Evolutionary conservation across 2,888 invertebrate species (phyloP), one percentile per base, ranked within the genome.

Genomic region (Carabus problematicus): DNA sequence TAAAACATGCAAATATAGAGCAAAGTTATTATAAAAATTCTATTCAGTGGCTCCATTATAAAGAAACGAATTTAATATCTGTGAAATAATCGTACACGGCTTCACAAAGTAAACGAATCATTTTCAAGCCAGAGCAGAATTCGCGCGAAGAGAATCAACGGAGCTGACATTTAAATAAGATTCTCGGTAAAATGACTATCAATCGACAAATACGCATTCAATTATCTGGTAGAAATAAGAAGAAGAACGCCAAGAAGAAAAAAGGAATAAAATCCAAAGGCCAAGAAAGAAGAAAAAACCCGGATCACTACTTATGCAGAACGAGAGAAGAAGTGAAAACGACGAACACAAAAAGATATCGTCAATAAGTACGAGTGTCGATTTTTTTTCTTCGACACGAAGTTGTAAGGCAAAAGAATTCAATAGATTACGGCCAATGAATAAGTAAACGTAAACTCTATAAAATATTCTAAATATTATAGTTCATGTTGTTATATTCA

Each of bases 171-270:
- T 67, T 66, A 66, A 66, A 66, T 66, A 66, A 59, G 58, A 49
- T 59, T 66, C 45, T 49, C 41, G 18, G 14, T 41, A 14, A 59
- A 59, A 59, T 59, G 59, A 9, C 59, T 59, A 59, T 49, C 67
- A 67, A 60, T 67, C 67, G 67, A 29, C 60, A 60, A 67, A 67
- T 60, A 67, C 60, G 67, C 67, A 67, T 67, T 67, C 67, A 67
- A 67, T 67, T 67, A 67, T 56, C 67, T 42, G 54, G 60, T 39
- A 29, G 9, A 12, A 29, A 56, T 29, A 56, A 56, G 29, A 56
- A 56, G 56, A 55, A 55, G 56, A 56, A 56, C 9, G 9, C 11
- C 29, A 11, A 56, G 40, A 56, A 56, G 18, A 40, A 39, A 39
- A 18, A 6, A 52, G 19, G 40, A 56, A 56, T 56, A 18, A n/a